Conservation (phyloP, 2,888 invertebrate species). For the Adelognathus sp. region DNA sequence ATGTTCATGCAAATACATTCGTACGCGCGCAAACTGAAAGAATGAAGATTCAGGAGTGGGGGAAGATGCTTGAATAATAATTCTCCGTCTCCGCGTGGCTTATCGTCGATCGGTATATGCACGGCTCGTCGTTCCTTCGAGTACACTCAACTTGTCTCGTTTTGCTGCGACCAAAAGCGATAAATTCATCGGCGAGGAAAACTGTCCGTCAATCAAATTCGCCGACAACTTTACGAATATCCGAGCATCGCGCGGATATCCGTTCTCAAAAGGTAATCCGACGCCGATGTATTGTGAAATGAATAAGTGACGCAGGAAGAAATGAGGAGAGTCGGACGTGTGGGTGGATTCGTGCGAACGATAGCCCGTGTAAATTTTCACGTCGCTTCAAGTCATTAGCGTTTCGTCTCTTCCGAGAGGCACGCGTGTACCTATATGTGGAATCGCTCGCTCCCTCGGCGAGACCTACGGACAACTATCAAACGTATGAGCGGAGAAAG, state of each 20-base stretch:
- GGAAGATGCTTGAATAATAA: constrained; percentile 54
- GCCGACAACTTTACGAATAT: background rate
- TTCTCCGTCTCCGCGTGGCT: constrained; percentile 54
- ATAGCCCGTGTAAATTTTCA: constrained; percentile 51
- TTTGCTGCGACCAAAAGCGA: constrained; percentile 18
- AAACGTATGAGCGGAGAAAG: constrained; percentile 9
- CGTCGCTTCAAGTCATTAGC: constrained; percentile 56
- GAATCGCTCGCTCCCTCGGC: background rate
- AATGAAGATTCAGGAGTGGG: constrained; percentile 3
- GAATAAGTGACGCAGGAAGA: background rate
- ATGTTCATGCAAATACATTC: background rate
- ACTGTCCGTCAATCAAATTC: constrained; percentile 10
- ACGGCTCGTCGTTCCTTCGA: constrained; percentile 38
- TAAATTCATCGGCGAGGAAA: constrained; percentile 33
- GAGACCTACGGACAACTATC: background rate
- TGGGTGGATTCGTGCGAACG: constrained; percentile 40
- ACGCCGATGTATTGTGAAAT: background rate
- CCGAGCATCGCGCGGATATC: background rate
- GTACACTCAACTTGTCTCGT: constrained; percentile 37
- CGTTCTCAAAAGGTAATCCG: constrained; percentile 14
- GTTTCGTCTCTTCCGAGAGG: constrained; percentile 28
- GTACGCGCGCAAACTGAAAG: constrained; percentile 13
- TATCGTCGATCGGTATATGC: constrained; percentile 56
- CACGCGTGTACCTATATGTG: background rate
- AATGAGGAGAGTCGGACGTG: background rate